Percentiles rank a stretch among this genome's conserved stretches.
Evolutionary conservation across 2,888 invertebrate species (phyloP).

Genomic region (Abscondita cerata): DNA sequence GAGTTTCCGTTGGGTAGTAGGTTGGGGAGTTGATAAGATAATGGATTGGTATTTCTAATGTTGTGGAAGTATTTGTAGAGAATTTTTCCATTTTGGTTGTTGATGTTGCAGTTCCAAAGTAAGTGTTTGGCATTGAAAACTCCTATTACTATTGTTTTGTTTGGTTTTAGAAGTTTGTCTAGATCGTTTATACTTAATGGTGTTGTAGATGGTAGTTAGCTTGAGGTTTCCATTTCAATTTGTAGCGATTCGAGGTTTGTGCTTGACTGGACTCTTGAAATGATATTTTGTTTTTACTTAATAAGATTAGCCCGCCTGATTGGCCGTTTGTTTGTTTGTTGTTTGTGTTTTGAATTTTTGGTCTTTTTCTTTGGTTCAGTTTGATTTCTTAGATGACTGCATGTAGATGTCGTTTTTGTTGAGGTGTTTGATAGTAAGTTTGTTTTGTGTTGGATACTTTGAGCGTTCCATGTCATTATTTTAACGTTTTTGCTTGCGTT

Average conservation of each 20-base stretch:
- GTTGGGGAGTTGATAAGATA: slow-evolving; percentile 13
- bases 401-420: background rate
- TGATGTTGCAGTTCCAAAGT: slow-evolving; percentile 4
- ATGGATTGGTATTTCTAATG: background rate
- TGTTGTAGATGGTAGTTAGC: no score
- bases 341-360: no score
- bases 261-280: no score
- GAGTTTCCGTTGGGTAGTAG: slow-evolving; percentile 21
- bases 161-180: background rate
- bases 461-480: background rate
- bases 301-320: no score
- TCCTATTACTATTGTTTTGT: slow-evolving; percentile 1
- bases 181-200: background rate
- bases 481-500: background rate
- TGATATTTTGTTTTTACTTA: background rate
- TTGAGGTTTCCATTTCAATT: background rate
- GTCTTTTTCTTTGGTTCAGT: no score
- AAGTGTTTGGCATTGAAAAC: slow-evolving; percentile 5
- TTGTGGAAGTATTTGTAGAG: slow-evolving; percentile 21
- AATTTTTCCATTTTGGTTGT: slow-evolving; percentile 24
- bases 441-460: background rate
- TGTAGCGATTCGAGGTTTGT: background rate
- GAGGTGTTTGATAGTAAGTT: background rate
- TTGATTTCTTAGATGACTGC: background rate
- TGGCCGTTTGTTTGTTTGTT: no score